Base-by-base conservation (phyloP, 2,113 vertebrate genomes). In the Sebastes schlegelii region DNA sequence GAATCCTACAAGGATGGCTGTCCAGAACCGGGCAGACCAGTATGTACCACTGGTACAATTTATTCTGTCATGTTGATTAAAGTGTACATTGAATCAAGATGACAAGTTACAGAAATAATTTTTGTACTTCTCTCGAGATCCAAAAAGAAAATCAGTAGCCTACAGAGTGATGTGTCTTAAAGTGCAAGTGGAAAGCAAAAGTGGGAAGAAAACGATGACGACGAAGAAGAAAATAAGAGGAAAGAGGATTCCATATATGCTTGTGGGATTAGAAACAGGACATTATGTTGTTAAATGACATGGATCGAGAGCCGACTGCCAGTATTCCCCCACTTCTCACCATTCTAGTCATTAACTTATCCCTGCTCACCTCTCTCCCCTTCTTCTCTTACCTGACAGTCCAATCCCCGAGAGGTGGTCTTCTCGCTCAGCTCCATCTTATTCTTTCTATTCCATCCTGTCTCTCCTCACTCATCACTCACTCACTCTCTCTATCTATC, bases 351-450 rank as follows among this genome's bases (percentile, higher is more conserved):
- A 77, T 86, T 67, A 77, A 66, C 49, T 34, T 48, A 45, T 71
- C 60, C 54, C 73, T 14, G 17, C 64, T 80, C 74, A 69, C 68
- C 48, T 76, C 54, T 64, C 55, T 65, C 62, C 48, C 26, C 48
- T 65, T 57, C 74, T 58, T 65, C 82, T 85, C 55, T 42, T 85
- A 5, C 71, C 64, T 76, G 79, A 82, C 67, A 88, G 68, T 23
- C 86, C 63, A 76, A 75, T 86, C 69, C 84, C 60, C 23, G 6
- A 58, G 77, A 79, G 84, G 69, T 66, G 79, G 61, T 65, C 66
- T 45, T 80, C 54, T 49, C 66, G 60, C 57, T 74, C 60, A 54
- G 9, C 64, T 64, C 77, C 46, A 68, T 21, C 58, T 40, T 34
- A 79, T 71, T 85, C 21, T 69, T 61, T 45, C 23, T 73, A 6